Percentiles rank a stretch among this genome's conserved stretches.
phyloP scores from a whole-genome alignment of 2,888 invertebrate species.

The Drosophila tanythrix region DNA sequence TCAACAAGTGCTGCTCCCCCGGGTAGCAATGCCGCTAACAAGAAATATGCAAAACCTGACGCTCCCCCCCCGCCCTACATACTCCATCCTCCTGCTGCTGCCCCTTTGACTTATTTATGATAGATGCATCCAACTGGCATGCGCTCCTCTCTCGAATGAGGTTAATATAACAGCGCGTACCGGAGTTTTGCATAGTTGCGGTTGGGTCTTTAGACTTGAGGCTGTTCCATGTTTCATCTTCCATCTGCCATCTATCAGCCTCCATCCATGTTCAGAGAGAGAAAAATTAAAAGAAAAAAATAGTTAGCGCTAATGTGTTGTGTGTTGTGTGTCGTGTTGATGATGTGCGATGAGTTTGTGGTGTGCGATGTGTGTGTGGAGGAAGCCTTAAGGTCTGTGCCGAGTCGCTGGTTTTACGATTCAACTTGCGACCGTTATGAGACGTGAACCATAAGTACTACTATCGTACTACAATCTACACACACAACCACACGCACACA shows the following conservation, averaged over 20 bases:
- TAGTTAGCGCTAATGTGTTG: constrained; percentile 32
- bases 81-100: neutral
- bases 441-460: constrained; percentile 40
- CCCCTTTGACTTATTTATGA: constrained; percentile 12
- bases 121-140: constrained; percentile 30
- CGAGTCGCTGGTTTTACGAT: constrained; percentile 66
- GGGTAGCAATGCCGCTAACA: constrained; percentile 61
- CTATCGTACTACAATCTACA: constrained; percentile 17
- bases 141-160: constrained; percentile 55
- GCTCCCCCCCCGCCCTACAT: neutral
- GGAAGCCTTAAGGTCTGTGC: constrained; percentile 66
- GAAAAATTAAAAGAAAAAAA: constrained; percentile 36
- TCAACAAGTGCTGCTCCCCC: constrained; percentile 36
- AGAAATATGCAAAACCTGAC: constrained; percentile 25
- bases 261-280: constrained; percentile 16
- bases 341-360: constrained; percentile 54
- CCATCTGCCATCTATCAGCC: constrained; percentile 18
- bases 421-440: constrained; percentile 67
- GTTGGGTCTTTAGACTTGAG: constrained; percentile 53
- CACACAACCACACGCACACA: constrained; percentile 27
- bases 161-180: constrained; percentile 71
- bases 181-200: constrained; percentile 69
- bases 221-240: constrained; percentile 3
- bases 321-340: constrained; percentile 27
- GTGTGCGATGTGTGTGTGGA: constrained; percentile 42